Conservation (phyloP, 2,888 invertebrate genomes). For the Bembecia ichneumoniformis region DNA sequence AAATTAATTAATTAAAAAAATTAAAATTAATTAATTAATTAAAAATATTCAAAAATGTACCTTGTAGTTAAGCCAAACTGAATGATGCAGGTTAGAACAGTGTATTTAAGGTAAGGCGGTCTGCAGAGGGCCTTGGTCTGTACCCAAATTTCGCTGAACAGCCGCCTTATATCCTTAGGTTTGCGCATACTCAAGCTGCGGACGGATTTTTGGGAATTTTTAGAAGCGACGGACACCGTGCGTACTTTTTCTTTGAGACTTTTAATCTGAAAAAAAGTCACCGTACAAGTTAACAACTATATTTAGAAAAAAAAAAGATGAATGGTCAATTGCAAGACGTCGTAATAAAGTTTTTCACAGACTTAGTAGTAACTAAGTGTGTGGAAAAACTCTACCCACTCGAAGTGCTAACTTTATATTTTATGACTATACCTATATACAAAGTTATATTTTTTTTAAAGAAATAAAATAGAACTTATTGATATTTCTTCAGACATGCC, state of each 20-base stretch:
- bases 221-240: slow-evolving; percentile 75
- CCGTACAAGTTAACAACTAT: neutral
- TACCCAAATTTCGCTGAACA: slow-evolving; percentile 79
- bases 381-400: no score
- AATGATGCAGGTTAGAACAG: slow-evolving; percentile 82
- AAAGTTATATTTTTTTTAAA: no score
- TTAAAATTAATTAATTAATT: neutral
- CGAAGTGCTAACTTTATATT: no score
- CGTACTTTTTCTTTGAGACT: slow-evolving; percentile 79
- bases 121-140: slow-evolving; percentile 82
- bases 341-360: neutral
- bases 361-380: no score
- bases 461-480: no score
- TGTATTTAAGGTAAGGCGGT: slow-evolving; percentile 82
- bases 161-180: slow-evolving; percentile 78
- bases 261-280: slow-evolving; percentile 70
- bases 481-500: no score
- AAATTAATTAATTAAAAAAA: neutral
- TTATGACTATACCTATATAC: no score
- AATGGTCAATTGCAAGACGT: neutral
- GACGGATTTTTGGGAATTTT: slow-evolving; percentile 76
- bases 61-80: slow-evolving; percentile 87
- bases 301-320: neutral
- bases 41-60: slow-evolving; percentile 32
- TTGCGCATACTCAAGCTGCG: slow-evolving; percentile 79